phyloP scores from a whole-genome alignment of 2,113 vertebrate genomes.

The Vimba vimba region DNA sequence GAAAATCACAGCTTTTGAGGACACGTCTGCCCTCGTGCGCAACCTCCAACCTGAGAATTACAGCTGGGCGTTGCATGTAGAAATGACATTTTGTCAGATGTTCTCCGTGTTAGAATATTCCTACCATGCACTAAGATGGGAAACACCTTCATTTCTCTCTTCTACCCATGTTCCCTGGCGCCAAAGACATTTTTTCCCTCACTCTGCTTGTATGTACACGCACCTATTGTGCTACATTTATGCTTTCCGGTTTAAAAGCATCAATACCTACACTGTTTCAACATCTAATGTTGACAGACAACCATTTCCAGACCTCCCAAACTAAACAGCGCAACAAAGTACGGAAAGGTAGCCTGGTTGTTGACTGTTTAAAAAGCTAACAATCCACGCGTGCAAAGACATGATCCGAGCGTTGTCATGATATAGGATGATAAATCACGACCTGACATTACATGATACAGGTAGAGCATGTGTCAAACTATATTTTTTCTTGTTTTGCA shows the following conservation, averaged over 20 bases:
- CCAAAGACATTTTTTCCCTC: not conserved
- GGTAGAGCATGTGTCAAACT: slow-evolving; percentile 32
- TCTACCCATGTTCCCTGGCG: not conserved
- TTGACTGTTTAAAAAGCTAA: slow-evolving; percentile 32
- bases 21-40: not conserved
- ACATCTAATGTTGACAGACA: slow-evolving; percentile 11
- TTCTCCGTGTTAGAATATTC: not conserved
- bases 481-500: slow-evolving; percentile 41
- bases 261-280: slow-evolving; percentile 8
- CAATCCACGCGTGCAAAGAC: slow-evolving; percentile 64
- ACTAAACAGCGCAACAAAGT: not conserved
- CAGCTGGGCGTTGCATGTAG: not conserved
- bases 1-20: slow-evolving; percentile 23
- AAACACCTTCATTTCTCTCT: not conserved
- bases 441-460: slow-evolving; percentile 47
- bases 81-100: slow-evolving; percentile 10
- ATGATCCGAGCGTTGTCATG: slow-evolving; percentile 39
- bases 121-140: not conserved
- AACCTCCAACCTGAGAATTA: not conserved
- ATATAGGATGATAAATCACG: slow-evolving; percentile 45
- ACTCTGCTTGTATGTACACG: not conserved
- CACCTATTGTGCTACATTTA: not conserved
- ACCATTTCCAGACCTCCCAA: slow-evolving; percentile 38
- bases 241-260: not conserved
- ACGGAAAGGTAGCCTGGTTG: slow-evolving; percentile 21